Evolutionary conservation across 2,888 invertebrate species (phyloP).

Genomic region (Cryptophagus acutangulus): DNA sequence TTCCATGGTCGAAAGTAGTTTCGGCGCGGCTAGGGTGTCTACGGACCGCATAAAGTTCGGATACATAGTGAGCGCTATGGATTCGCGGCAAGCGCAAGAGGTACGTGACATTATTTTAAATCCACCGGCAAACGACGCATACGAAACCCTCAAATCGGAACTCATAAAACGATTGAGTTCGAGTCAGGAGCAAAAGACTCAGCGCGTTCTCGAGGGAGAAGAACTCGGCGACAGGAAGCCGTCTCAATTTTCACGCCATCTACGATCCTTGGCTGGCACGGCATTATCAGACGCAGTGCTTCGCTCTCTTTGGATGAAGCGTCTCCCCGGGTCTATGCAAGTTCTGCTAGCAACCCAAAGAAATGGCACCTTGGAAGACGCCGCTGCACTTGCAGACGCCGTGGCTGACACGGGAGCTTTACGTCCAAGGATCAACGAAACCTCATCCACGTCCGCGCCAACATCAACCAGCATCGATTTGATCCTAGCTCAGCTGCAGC

Average conservation of each 20-base stretch:
- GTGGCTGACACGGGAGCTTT: too few species aligned
- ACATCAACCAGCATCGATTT: too few species aligned
- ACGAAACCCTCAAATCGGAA: constrained; percentile 25
- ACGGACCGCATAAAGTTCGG: constrained; percentile 20
- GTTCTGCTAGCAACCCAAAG: constrained; percentile 19
- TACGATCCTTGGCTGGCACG: constrained; percentile 20
- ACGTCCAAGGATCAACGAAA: too few species aligned
- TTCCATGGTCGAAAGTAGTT: too few species aligned
- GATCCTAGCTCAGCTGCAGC: too few species aligned
- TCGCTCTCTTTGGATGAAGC: constrained; percentile 18
- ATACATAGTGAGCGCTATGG: constrained; percentile 22
- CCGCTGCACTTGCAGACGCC: too few species aligned
- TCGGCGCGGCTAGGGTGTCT: constrained; percentile 16
- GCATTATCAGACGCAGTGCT: constrained; percentile 20
- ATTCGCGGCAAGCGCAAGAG: constrained; percentile 21
- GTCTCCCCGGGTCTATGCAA: constrained; percentile 16
- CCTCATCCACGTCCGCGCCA: too few species aligned
- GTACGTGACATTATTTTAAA: constrained; percentile 27
- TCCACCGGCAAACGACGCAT: constrained; percentile 22
- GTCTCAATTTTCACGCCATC: constrained; percentile 29
- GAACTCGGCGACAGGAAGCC: constrained; percentile 23
- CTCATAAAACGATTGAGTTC: constrained; percentile 21
- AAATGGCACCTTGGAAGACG: constrained; percentile 11
- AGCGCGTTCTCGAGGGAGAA: constrained; percentile 15
- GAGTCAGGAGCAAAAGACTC: constrained; percentile 11